phyloP scores from a whole-genome alignment of 2,888 invertebrate species.

The Ferrisia virgata region DNA sequence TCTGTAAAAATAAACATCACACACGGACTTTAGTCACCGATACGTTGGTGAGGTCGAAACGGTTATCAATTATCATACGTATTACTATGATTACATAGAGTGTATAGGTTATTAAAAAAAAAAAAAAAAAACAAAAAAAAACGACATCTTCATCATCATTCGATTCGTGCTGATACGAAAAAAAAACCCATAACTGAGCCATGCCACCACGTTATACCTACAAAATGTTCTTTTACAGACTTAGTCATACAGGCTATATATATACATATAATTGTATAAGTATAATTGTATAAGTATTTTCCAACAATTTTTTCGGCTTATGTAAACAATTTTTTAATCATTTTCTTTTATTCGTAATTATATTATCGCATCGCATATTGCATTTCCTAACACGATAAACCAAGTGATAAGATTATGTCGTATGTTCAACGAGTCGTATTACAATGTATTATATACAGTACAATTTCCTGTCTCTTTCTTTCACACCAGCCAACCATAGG shows the following conservation, averaged over 20 bases:
- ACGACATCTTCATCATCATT: neutral
- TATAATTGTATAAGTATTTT: neutral
- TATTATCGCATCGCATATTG: neutral
- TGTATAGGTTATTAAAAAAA: no score
- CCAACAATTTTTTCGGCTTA: neutral
- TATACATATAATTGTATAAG: no score
- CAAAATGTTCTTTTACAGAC: no score
- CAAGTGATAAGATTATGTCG: neutral
- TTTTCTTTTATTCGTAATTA: neutral
- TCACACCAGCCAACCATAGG: no score
- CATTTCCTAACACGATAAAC: neutral
- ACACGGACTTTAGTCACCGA: neutral
- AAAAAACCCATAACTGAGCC: neutral
- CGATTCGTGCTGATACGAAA: no score
- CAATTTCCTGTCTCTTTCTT: no score
- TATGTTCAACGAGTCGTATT: neutral
- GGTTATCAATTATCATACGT: neutral
- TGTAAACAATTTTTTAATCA: neutral
- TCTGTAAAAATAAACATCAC: slow-evolving; percentile 60
- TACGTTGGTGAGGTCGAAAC: neutral
- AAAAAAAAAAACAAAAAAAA: neutral
- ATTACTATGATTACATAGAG: no score
- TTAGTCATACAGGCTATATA: no score
- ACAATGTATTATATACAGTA: neutral
- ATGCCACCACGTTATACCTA: neutral